Evolutionary conservation across 2,888 invertebrate species (phyloP).

Genomic region (Phania funesta): DNA sequence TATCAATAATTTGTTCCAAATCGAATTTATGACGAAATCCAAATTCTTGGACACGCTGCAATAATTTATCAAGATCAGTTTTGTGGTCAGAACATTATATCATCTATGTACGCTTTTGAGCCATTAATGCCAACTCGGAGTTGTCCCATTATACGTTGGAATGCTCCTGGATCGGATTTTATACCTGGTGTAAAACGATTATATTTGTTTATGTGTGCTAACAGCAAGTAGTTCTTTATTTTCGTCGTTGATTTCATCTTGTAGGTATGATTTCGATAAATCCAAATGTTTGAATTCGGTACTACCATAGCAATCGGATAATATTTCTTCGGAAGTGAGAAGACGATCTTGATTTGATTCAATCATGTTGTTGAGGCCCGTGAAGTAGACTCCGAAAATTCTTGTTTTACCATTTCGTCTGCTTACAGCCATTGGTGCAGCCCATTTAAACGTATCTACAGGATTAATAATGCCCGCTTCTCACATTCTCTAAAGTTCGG

Average conservation of each 20-base stretch:
- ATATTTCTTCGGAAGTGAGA: slow-evolving; percentile 65
- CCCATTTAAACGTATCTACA: slow-evolving; percentile 65
- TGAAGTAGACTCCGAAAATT: slow-evolving; percentile 68
- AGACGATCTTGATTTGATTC: slow-evolving; percentile 66
- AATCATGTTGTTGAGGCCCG: slow-evolving; percentile 62
- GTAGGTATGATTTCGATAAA: slow-evolving; percentile 67
- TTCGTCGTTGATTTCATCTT: slow-evolving; percentile 64
- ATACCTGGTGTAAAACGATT: slow-evolving; percentile 64
- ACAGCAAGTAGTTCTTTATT: slow-evolving; percentile 60
- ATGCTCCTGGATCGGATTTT: slow-evolving; percentile 67
- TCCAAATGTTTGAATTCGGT: slow-evolving; percentile 60
- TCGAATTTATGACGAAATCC: slow-evolving; percentile 32
- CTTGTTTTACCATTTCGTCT: slow-evolving; percentile 58
- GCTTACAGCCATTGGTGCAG: slow-evolving; percentile 63
- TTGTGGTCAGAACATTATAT: slow-evolving; percentile 49
- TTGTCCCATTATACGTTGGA: slow-evolving; percentile 63
- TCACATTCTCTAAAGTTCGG: slow-evolving; percentile 56
- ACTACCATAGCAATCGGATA: slow-evolving; percentile 51
- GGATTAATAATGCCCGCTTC: slow-evolving; percentile 59
- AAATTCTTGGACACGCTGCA: slow-evolving; percentile 27
- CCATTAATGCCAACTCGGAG: slow-evolving; percentile 52
- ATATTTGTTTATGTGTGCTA: slow-evolving; percentile 58
- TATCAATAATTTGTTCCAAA: slow-evolving; percentile 28
- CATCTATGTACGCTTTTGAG: slow-evolving; percentile 56
- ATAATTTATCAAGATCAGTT: background rate